These are phyloP conservation scores for Belonocnema kinseyi DNA, from an alignment of 1,140 invertebrate genomes.

Conservation along the genomic window DNA sequence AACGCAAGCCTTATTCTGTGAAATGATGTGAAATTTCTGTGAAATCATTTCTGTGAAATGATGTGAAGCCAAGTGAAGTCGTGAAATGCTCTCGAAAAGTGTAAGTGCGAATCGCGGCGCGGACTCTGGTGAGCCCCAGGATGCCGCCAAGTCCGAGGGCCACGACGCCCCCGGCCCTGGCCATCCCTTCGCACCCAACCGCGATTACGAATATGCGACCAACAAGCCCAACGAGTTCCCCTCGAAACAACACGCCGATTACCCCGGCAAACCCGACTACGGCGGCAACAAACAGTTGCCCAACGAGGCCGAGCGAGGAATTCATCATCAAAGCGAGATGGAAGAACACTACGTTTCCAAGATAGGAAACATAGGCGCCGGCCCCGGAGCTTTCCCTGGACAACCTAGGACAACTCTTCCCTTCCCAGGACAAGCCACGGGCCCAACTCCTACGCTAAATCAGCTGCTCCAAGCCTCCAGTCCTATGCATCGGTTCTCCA, in stretches of 20 bases:
- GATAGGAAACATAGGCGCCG: constrained; percentile 62
- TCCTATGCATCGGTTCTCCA: constrained; percentile 77
- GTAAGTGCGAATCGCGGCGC: constrained; percentile 62
- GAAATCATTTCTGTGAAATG: constrained; percentile 69
- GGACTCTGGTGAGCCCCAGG: constrained; percentile 63
- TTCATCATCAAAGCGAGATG: constrained; percentile 58
- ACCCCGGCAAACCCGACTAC: constrained; percentile 55
- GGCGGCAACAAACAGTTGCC: constrained; percentile 56
- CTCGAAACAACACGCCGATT: constrained; percentile 59
- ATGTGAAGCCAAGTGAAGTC: constrained; percentile 37
- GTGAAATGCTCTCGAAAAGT: constrained; percentile 69
- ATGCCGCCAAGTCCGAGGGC: constrained; percentile 66
- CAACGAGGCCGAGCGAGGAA: constrained; percentile 34
- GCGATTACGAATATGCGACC: constrained; percentile 62
- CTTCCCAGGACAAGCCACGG: constrained; percentile 85
- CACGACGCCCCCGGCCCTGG: constrained; percentile 63
- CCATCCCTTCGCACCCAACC: constrained; percentile 55
- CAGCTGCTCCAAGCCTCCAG: constrained; percentile 89
- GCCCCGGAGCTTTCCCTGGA: constrained; percentile 61
- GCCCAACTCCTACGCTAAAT: constrained; percentile 93
- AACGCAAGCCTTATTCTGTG: constrained; percentile 77
- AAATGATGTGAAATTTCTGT: constrained; percentile 71
- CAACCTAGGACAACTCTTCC: constrained; percentile 75
- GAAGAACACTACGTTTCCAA: constrained; percentile 71
- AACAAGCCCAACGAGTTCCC: constrained; percentile 60